Evolutionary conservation across 2,113 vertebrate genomes (phyloP).

Genomic region (Nesogale talazaci): DNA sequence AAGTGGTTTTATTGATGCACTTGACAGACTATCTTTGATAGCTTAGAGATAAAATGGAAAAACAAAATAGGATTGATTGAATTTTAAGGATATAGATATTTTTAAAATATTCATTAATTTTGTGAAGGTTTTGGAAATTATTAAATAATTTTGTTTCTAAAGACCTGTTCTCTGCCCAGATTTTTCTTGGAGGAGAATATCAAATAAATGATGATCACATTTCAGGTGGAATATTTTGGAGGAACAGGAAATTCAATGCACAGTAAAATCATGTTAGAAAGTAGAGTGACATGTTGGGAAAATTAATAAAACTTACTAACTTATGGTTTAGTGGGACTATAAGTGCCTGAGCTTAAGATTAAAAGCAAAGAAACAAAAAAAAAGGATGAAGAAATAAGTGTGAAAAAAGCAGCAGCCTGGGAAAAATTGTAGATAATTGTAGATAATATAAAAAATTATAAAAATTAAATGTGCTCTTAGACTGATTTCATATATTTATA

Average conservation of each 20-base stretch:
- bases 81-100: neutral
- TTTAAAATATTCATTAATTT: neutral
- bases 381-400: neutral
- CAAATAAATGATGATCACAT: neutral
- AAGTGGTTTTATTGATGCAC: neutral
- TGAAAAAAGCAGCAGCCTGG: constrained; percentile 30
- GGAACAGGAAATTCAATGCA: constrained; percentile 7
- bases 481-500: neutral
- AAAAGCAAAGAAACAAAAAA: too few species aligned
- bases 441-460: too few species aligned
- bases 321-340: neutral
- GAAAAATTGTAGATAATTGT: neutral
- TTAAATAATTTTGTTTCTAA: neutral
- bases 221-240: neutral
- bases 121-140: neutral
- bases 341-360: too few species aligned
- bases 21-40: neutral
- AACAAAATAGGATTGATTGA: neutral
- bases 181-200: neutral
- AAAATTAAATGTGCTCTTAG: neutral
- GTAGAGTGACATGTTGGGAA: constrained; percentile 7
- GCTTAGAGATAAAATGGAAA: constrained; percentile 22
- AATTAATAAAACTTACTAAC: constrained; percentile 4
- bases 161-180: neutral
- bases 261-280: neutral